Evolutionary conservation across 2,888 invertebrate species (phyloP).

Genomic region (Pterostichus niger): DNA sequence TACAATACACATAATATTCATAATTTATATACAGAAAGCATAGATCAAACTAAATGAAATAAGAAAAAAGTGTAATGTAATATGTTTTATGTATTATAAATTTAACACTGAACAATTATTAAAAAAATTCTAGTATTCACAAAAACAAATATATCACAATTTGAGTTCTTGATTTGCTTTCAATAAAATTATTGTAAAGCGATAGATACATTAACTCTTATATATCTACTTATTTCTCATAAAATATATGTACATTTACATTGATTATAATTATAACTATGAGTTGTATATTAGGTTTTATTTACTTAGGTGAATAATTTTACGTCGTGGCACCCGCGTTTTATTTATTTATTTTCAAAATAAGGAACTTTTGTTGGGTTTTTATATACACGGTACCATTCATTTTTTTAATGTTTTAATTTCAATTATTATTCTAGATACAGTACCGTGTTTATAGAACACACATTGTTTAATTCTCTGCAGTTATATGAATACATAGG

Average conservation of each 20-base stretch:
- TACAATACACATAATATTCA: conserved; percentile 34
- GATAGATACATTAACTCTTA: conserved; percentile 38
- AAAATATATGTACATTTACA: conserved; percentile 48
- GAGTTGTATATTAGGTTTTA: neutral
- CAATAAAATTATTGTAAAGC: conserved; percentile 53
- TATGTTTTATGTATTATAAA: conserved; percentile 1
- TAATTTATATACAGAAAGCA: conserved; percentile 29
- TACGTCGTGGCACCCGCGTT: conserved; percentile 44
- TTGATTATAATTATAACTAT: neutral
- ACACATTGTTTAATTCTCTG: conserved; percentile 11
- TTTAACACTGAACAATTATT: conserved; percentile 36
- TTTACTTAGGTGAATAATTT: neutral
- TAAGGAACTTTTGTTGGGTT: neutral
- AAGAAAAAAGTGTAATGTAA: conserved; percentile 1
- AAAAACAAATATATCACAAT: conserved; percentile 59
- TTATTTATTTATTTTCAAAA: conserved; percentile 1
- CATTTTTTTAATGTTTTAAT: neutral
- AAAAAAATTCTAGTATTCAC: conserved; percentile 26
- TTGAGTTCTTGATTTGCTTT: conserved; percentile 55
- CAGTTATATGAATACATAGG: conserved; percentile 50
- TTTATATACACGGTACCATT: conserved; percentile 26
- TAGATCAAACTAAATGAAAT: neutral
- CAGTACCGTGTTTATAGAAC: conserved; percentile 27
- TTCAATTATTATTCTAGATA: neutral
- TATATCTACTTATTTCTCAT: conserved; percentile 22